Base-by-base conservation (phyloP, 2,797 vertebrate species). In the Neoniphon sammara region DNA sequence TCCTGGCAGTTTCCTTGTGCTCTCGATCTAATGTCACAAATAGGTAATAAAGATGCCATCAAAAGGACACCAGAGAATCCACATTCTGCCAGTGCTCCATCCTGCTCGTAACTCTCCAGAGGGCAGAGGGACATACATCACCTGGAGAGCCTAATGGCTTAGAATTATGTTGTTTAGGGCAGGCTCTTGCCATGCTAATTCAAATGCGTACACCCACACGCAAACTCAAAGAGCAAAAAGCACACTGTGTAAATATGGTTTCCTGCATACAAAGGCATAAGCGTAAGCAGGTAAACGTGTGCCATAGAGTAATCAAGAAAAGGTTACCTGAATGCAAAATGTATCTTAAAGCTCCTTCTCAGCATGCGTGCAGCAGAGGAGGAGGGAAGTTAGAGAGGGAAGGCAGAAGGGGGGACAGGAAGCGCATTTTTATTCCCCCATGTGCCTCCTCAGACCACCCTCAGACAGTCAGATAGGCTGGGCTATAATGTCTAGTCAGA, bases 1-100 rank as follows among this genome's bases (percentile, higher is more conserved):
- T 55, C 20, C 27, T 58, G 36, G 42, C 69, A 59, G 79, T 84
- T 82, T 88, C 80, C 80, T 15, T 74, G 74, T 61, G 77, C 73
- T 84, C 67, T 82, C 54, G 39, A 82, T 89, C 80, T 69, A 80
- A 83, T 87, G 90, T 85, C 90, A 90, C 82, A 87, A 86, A 84
- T 82, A 81, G 86, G 87, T 90, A 89, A 91, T 91, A 88, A 91
- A 92, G 75, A 88, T 86, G 81, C 80, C 80, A 83, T 90, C 80
- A 89, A 88, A 90, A 88, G 84, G 85, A 91, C 87, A 88, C 80
- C 75, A 69, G 86, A 88, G 84, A 73, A 88, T 90, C 86, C 87
- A 72, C 85, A 85, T 87, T 85, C 80, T 77, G 77, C 80, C 69
- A 79, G 49, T 54, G 53, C 81, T 79, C 78, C 73, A 74, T 80